Conservation (phyloP, 2,113 vertebrate species). For the Fregetta grallaria region DNA sequence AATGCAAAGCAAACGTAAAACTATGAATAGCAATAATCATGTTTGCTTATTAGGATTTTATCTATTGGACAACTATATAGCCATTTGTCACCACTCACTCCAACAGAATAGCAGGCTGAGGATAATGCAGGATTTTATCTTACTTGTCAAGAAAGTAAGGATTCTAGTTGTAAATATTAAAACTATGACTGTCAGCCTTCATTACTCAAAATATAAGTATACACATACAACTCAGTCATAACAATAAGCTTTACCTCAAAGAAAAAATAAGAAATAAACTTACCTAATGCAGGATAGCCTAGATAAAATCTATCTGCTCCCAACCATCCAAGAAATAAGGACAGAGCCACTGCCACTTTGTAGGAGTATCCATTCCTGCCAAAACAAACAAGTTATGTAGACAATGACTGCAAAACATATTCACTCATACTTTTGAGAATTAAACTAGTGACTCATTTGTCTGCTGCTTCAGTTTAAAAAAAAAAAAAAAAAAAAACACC, state of each 20-base stretch:
- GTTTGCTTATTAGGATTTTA: background rate
- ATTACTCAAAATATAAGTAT: background rate
- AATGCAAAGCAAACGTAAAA: background rate
- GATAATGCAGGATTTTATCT: background rate
- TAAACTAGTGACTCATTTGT: conserved; percentile 40
- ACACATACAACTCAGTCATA: background rate
- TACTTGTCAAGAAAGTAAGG: background rate
- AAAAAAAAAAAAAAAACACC: background rate
- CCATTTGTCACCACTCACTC: background rate
- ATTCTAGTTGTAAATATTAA: background rate
- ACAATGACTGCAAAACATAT: conserved; percentile 17
- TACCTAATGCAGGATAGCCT: conserved; percentile 95
- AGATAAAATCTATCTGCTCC: conserved; percentile 98
- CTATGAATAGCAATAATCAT: background rate
- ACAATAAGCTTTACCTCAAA: background rate
- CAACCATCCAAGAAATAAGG: conserved; percentile 96
- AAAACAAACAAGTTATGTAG: conserved; percentile 33
- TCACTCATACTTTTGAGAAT: conserved; percentile 20
- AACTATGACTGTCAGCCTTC: background rate
- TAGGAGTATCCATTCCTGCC: conserved; percentile 94
- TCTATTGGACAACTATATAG: background rate
- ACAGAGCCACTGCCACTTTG: conserved; percentile 94
- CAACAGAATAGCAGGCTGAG: background rate
- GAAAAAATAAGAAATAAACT: conserved; percentile 50
- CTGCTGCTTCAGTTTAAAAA: background rate